Conservation (phyloP, 1,140 invertebrate genomes). For the Ceratina japonica region DNA sequence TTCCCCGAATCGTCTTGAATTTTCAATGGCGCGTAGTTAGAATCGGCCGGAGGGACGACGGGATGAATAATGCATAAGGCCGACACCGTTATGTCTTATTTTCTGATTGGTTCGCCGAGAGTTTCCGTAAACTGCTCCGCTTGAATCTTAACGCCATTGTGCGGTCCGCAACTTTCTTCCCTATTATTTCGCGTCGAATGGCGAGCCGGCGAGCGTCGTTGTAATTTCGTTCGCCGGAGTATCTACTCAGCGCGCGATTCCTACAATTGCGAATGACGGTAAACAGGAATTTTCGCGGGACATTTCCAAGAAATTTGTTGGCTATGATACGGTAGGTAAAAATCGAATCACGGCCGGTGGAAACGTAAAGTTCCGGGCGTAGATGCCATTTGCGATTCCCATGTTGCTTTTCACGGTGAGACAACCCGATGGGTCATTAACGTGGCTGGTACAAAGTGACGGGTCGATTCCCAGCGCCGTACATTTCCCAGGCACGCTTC, state of each 20-base stretch:
- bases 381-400: slow-evolving; percentile 3
- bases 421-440: slow-evolving; percentile 30
- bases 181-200: neutral
- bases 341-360: slow-evolving; percentile 1
- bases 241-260: neutral
- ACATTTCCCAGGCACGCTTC: slow-evolving; percentile 46
- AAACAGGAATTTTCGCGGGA: neutral
- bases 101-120: slow-evolving; percentile 32
- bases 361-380: neutral
- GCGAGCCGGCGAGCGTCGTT: neutral
- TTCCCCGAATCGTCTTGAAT: slow-evolving; percentile 36
- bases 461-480: slow-evolving; percentile 41
- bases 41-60: neutral
- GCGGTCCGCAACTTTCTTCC: neutral
- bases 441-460: slow-evolving; percentile 18
- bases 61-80: slow-evolving; percentile 39
- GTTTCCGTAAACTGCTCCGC: slow-evolving; percentile 39
- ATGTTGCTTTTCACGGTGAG: slow-evolving; percentile 25
- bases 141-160: slow-evolving; percentile 35
- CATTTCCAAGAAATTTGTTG: neutral
- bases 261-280: neutral
- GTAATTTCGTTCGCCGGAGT: neutral
- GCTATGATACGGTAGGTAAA: neutral
- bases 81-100: slow-evolving; percentile 46
- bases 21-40: slow-evolving; percentile 8